Evolutionary conservation across 2,797 vertebrate species (phyloP), one percentile per base, ranked within the genome.

Genomic region (Anas capensis): DNA sequence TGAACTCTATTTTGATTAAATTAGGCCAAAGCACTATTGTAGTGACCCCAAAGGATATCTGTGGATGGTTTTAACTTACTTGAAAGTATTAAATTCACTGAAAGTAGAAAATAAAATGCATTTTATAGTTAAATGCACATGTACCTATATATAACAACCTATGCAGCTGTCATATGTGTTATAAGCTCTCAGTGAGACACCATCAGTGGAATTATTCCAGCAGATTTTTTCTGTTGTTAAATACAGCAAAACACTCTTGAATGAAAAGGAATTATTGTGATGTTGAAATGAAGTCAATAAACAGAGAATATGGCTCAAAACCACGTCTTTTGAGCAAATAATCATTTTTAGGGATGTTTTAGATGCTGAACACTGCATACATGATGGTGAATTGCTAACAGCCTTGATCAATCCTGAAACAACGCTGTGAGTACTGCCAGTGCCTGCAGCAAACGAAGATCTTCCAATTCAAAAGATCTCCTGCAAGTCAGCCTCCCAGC

Each of bases 1-100:
- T 91, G 91, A 96, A 94, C 95, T 72, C 65, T 78, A 48, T 13
- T 29, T 38, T 68, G 44, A 53, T 49, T 38, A 73, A 86, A 90
- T 21, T 10, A 79, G 49, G 34, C 19, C 2, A 3, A 60, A 92
- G 17, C 31, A 20, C 31, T 51, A 53, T 0, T 2, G 24, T 14
- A 42, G 23, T 36, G 44, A 85, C n/a, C 31, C 51, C 44, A 73
- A 61, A 40, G 51, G 24, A 17, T 57, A 70, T 66, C 46, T 49
- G 51, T 78, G 69, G 23, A 64, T 66, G 29, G 14, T 29, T 90
- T 82, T 26, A 81, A 77, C 33, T 58, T 36, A 61, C 44, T n/a
- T 8, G 18, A 61, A 79, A 89, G 36, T 17, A 69, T 34, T 86
- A 34, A 79, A 83, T 4, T 75, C 48, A 36, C 21, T 29, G 29